Conservation (phyloP, 2,888 invertebrate species). For the Parapristionchus giblindavisi region DNA sequence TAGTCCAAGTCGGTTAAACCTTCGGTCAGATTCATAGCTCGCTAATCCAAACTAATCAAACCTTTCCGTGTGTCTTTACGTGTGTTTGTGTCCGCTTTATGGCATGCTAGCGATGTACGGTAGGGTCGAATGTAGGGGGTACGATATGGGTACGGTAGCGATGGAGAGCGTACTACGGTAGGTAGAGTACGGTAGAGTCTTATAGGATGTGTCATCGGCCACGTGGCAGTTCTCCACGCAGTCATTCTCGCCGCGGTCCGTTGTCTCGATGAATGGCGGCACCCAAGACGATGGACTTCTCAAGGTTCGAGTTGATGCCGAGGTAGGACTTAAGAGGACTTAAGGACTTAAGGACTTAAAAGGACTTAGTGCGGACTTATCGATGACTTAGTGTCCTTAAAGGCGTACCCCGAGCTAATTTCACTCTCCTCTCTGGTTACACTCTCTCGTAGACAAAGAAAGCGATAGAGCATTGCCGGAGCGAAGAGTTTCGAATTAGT, state of each 20-base stretch:
- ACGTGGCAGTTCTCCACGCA: conserved; percentile 67
- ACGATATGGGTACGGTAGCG: neutral
- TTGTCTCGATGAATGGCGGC: conserved; percentile 68
- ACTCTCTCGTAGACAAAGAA: no score
- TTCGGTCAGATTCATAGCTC: neutral
- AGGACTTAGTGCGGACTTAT: no score
- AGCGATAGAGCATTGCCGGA: no score
- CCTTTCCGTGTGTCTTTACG: conserved; percentile 2
- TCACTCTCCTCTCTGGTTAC: no score
- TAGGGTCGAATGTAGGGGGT: no score
- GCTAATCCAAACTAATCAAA: neutral
- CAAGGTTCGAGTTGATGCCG: conserved; percentile 52
- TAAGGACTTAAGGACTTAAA: no score
- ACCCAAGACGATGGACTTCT: conserved; percentile 59
- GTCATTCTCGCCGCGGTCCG: conserved; percentile 67
- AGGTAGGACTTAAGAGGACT: conserved; percentile 5
- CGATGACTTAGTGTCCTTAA: no score
- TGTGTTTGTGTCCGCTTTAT: conserved; percentile 7
- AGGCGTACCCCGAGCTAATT: no score
- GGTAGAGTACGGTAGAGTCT: neutral
- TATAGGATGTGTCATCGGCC: conserved; percentile 66
- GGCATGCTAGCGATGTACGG: no score
- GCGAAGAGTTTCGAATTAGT: no score
- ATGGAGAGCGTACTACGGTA: neutral
- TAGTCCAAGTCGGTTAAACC: no score